Conservation (phyloP, 35 echinoderm and acorn worm genomes). For the Ophiothrix spiculata region DNA sequence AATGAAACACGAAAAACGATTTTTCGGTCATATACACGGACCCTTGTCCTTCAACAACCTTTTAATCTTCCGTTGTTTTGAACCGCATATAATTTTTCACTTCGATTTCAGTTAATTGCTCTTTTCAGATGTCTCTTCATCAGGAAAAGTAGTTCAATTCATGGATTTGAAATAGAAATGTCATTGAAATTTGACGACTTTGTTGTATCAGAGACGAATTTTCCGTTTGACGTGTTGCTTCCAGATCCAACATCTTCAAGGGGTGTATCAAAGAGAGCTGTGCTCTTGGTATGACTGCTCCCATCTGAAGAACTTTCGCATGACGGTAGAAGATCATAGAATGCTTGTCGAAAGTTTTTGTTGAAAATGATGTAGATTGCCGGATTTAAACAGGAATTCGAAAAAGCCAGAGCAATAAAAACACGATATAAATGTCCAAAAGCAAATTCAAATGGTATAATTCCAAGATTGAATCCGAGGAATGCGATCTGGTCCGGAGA, state of each 20-base stretch:
- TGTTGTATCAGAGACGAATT: no score
- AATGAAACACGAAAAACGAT: no score
- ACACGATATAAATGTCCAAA: background rate
- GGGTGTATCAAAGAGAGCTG: background rate
- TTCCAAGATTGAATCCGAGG: constrained; percentile 11
- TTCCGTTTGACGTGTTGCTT: no score
- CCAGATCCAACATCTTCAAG: background rate
- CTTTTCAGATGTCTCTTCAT: no score
- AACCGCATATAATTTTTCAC: no score
- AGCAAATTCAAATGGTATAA: background rate
- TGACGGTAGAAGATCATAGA: background rate
- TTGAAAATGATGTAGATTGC: constrained; percentile 8
- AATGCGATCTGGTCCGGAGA: constrained; percentile 16
- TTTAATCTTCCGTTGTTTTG: no score
- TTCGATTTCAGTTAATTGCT: no score
- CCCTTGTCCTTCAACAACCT: no score
- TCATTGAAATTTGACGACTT: no score
- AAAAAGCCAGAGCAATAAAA: constrained; percentile 1
- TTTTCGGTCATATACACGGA: no score
- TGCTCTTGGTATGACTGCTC: background rate
- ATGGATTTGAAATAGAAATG: no score
- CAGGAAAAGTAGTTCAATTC: no score
- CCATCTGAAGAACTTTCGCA: background rate
- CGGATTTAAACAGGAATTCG: constrained; percentile 28
- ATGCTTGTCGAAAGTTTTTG: constrained; percentile 10